A percentile compares a stretch with the other conserved stretches of the same genome.
Evolutionary conservation across 1,140 invertebrate genomes (phyloP).

Genomic region (Tetragonula clypearis): DNA sequence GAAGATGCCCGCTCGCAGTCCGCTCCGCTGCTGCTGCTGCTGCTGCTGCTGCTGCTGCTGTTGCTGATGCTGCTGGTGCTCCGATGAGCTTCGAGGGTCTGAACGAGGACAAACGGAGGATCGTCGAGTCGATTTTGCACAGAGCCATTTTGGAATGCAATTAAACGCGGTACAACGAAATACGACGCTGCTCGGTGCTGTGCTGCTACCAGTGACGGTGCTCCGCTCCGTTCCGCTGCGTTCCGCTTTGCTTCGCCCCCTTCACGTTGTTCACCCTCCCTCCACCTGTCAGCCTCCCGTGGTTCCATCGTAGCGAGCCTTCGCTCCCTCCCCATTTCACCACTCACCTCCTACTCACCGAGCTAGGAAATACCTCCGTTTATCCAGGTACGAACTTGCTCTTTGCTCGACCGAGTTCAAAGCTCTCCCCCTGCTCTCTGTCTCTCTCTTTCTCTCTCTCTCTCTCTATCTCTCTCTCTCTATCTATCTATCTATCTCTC

Average conservation of each 20-base stretch:
- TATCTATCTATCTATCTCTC: too few species aligned
- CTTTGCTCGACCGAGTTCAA: too few species aligned
- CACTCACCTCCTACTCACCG: slow-evolving; percentile 19
- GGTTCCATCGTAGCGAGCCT: background rate
- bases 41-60: too few species aligned
- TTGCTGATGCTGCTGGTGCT: too few species aligned
- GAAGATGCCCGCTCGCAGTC: slow-evolving; percentile 58
- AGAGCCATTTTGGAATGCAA: slow-evolving; percentile 79
- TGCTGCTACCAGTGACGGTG: slow-evolving; percentile 41
- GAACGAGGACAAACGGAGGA: slow-evolving; percentile 52
- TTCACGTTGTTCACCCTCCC: background rate
- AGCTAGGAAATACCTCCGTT: slow-evolving; percentile 45
- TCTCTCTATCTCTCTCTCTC: too few species aligned
- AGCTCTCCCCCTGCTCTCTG: too few species aligned
- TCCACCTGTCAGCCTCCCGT: background rate
- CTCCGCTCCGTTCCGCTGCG: slow-evolving; percentile 40
- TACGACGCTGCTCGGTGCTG: slow-evolving; percentile 55
- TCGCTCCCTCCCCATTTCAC: background rate
- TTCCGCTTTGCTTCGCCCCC: slow-evolving; percentile 26
- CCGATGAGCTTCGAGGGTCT: slow-evolving; percentile 24
- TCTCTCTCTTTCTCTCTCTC: too few species aligned
- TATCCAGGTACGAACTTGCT: slow-evolving; percentile 35
- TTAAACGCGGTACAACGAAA: slow-evolving; percentile 79
- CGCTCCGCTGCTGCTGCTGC: background rate
- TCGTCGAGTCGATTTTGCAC: slow-evolving; percentile 65